Conservation (phyloP, 2,888 invertebrate species). For the Trachelus tabidus region DNA sequence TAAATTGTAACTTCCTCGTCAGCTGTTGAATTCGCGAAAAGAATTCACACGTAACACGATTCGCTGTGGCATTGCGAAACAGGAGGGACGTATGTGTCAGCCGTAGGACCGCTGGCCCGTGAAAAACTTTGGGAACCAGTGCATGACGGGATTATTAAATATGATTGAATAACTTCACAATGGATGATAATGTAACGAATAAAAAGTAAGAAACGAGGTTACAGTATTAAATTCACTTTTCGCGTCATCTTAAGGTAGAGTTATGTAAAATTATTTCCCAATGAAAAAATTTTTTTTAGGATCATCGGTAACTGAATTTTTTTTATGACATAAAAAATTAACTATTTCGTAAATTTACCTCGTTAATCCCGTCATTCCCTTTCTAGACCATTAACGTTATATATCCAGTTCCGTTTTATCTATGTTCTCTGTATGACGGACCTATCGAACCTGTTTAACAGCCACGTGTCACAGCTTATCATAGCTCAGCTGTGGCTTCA, state of each 20-base stretch:
- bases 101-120: not conserved
- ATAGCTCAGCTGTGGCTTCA: not conserved
- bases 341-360: not conserved
- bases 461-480: not conserved
- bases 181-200: not conserved
- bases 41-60: not conserved
- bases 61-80: not conserved
- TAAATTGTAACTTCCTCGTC: not conserved
- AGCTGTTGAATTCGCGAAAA: not conserved
- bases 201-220: not conserved
- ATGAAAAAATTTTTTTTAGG: too few species aligned
- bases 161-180: not conserved
- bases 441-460: not conserved
- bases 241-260: not conserved
- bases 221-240: not conserved
- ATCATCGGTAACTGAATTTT: not conserved
- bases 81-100: not conserved
- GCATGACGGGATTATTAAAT: conserved; percentile 3
- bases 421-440: not conserved
- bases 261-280: too few species aligned
- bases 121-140: not conserved
- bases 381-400: not conserved
- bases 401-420: not conserved
- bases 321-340: not conserved
- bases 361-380: not conserved